phyloP scores from a whole-genome alignment of 2,113 vertebrate genomes.

The Gymnorhina tibicen region DNA sequence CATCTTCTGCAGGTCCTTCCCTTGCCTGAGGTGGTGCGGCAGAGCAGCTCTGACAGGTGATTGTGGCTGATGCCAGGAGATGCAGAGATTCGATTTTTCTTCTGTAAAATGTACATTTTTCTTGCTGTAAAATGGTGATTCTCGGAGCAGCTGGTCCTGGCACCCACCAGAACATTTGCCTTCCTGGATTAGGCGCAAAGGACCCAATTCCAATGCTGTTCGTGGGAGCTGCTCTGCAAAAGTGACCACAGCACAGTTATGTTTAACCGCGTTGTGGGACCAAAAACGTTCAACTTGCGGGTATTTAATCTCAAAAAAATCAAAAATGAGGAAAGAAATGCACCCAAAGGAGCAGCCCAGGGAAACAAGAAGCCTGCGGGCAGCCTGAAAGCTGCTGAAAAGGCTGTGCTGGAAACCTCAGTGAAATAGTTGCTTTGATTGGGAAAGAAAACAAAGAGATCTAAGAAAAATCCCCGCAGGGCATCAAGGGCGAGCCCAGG shows the following conservation, averaged over 20 bases:
- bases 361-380: neutral
- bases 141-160: neutral
- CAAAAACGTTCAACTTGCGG: rapidly evolving
- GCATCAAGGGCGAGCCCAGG: neutral
- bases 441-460: constrained; percentile 3
- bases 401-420: neutral
- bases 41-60: neutral
- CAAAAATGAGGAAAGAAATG: neutral
- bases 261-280: neutral
- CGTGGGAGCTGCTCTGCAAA: neutral
- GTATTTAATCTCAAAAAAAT: neutral
- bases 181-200: neutral
- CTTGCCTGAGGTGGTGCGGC: neutral
- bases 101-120: neutral
- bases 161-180: neutral
- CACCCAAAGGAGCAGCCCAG: neutral
- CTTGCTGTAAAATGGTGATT: neutral
- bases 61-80: no score
- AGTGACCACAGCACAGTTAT: neutral
- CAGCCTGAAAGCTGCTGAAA: neutral
- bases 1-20: neutral
- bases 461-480: constrained; percentile 5
- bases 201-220: neutral
- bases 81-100: neutral
- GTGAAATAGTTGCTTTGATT: neutral